These are phyloP conservation scores for Pterostichus niger DNA, from an alignment of 2,888 invertebrate species.

Conservation along the genomic window DNA sequence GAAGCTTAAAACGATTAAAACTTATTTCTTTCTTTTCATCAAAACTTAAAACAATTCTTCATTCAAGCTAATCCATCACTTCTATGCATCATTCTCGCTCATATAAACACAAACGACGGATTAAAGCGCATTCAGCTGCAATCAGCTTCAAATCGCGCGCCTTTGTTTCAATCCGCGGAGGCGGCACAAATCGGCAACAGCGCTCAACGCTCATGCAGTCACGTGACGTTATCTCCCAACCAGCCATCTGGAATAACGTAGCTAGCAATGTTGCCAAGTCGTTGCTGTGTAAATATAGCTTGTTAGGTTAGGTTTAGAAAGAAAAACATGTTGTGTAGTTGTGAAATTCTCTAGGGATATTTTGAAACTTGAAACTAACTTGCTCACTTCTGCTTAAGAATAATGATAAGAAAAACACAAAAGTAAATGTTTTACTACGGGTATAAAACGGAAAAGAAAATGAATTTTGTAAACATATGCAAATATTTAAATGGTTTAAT, in stretches of 20 bases:
- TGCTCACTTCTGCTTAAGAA: neutral
- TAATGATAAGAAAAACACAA: slow-evolving; percentile 20
- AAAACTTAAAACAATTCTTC: too few relatives aligned
- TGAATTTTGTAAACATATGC: neutral
- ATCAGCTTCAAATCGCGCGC: slow-evolving; percentile 30
- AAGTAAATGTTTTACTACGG: slow-evolving; percentile 16
- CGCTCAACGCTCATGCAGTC: neutral
- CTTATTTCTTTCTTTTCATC: too few relatives aligned
- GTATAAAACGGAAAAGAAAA: neutral
- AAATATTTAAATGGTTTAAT: neutral
- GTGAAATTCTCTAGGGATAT: slow-evolving; percentile 2
- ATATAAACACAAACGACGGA: neutral
- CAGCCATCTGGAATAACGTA: slow-evolving; percentile 21
- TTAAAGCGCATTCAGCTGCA: slow-evolving; percentile 36
- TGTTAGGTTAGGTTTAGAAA: slow-evolving; percentile 19
- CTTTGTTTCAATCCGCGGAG: neutral
- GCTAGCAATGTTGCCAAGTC: slow-evolving; percentile 16
- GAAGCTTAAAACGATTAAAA: too few relatives aligned
- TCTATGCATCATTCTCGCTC: neutral
- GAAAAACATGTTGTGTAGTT: slow-evolving; percentile 35
- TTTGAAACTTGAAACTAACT: slow-evolving; percentile 27
- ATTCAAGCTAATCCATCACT: slow-evolving; percentile 22
- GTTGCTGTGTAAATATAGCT: slow-evolving; percentile 14
- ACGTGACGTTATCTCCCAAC: slow-evolving; percentile 2
- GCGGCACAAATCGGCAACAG: slow-evolving; percentile 11